These are phyloP conservation scores for Mus minutoides DNA, from an alignment of 2,797 vertebrate genomes.

Conservation along the genomic window DNA sequence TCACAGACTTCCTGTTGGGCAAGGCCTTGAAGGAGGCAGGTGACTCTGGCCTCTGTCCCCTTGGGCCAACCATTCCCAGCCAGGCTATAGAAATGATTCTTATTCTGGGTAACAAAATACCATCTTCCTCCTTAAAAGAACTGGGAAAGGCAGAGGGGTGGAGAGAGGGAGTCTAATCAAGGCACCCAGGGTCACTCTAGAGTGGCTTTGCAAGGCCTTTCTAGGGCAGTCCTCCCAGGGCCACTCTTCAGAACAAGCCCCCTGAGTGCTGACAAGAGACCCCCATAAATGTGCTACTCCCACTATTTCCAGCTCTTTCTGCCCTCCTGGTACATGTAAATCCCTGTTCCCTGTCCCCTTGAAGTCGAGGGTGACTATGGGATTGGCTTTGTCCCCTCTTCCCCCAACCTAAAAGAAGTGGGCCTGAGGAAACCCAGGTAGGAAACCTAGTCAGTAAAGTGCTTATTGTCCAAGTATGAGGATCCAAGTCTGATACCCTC, in stretches of 20 bases:
- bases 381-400: not conserved
- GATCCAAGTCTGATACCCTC: not conserved
- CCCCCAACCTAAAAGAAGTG: not conserved
- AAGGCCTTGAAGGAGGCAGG: not conserved
- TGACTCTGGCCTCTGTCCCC: not conserved
- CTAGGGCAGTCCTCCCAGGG: not conserved
- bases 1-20: constrained; percentile 15
- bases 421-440: not conserved
- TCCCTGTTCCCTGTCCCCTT: too few relatives aligned
- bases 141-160: not conserved
- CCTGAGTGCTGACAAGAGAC: not conserved
- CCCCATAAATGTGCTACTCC: not conserved
- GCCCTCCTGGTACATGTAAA: not conserved
- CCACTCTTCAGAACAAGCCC: not conserved
- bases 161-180: not conserved
- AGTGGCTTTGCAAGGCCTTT: not conserved
- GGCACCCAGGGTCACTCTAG: not conserved
- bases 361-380: not conserved
- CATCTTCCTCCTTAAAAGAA: not conserved
- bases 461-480: not conserved
- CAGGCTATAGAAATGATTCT: not conserved
- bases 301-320: not conserved
- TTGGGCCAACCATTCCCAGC: not conserved
- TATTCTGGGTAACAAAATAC: not conserved
- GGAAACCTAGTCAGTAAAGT: not conserved